These are phyloP conservation scores for Conchocele bisecta DNA, from an alignment of 2,888 invertebrate species.

Conservation along the genomic window DNA sequence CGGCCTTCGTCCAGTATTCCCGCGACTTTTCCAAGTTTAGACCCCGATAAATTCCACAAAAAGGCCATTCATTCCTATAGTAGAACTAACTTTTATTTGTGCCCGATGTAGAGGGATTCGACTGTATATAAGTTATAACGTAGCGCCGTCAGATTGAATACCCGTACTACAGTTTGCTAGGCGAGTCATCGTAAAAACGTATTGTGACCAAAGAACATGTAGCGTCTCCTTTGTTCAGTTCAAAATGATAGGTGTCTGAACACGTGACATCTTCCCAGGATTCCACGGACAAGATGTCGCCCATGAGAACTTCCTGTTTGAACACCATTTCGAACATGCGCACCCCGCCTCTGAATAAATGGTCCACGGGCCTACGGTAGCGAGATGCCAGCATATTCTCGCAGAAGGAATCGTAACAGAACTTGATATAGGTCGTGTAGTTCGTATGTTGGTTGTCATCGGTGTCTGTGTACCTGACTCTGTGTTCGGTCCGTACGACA, in stretches of 20 bases:
- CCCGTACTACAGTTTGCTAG: too few species aligned
- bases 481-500: constrained; percentile 5
- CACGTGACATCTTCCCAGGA: constrained; percentile 18
- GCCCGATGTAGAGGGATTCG: too few species aligned
- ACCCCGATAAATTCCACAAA: too few species aligned
- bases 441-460: constrained; percentile 38
- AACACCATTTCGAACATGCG: constrained; percentile 26
- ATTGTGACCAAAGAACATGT: constrained; percentile 8
- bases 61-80: too few species aligned
- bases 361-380: not conserved
- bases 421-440: constrained; percentile 20
- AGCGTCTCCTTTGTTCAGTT: constrained; percentile 13
- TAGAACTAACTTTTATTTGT: too few species aligned
- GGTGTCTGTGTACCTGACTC: constrained; percentile 24
- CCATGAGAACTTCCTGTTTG: constrained; percentile 26
- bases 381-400: constrained; percentile 21
- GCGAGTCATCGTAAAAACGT: constrained; percentile 3
- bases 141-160: too few species aligned
- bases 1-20: too few species aligned
- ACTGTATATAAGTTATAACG: too few species aligned
- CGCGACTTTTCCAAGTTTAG: too few species aligned
- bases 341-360: constrained; percentile 10
- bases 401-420: constrained; percentile 22
- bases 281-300: constrained; percentile 23
- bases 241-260: constrained; percentile 28